Conservation (phyloP, 2,888 invertebrate species). For the Diarsia mendica region DNA sequence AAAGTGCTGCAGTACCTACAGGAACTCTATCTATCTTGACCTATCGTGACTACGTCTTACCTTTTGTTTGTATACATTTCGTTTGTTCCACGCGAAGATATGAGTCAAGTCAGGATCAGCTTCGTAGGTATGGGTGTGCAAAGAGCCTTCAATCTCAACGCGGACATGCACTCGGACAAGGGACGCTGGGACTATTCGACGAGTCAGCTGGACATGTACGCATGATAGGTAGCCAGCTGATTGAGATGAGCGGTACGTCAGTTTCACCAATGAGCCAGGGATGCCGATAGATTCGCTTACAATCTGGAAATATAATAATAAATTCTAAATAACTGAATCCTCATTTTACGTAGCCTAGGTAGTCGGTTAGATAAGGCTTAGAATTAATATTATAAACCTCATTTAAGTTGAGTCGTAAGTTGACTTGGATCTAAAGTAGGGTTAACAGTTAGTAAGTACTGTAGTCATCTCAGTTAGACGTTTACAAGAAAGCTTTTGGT, state of each 20-base stretch:
- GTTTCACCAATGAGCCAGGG: conserved; percentile 97
- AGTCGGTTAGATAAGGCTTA: background rate
- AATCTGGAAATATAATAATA: conserved; percentile 91
- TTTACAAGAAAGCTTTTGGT: background rate
- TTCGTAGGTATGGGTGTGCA: conserved; percentile 97
- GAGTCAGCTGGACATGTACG: conserved; percentile 96
- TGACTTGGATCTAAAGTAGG: background rate
- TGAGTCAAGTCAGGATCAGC: conserved; percentile 98
- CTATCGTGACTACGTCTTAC: conserved; percentile 73
- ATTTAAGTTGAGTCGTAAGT: background rate
- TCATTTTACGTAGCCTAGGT: background rate
- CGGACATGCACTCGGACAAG: conserved; percentile 97
- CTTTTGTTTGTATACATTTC: conserved; percentile 99
- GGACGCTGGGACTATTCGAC: conserved; percentile 94
- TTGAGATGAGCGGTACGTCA: conserved; percentile 98
- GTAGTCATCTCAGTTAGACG: background rate
- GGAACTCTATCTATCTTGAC: background rate
- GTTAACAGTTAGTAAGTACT: background rate
- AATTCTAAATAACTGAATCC: background rate
- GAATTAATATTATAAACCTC: background rate
- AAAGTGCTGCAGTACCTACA: background rate
- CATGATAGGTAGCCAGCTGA: conserved; percentile 98
- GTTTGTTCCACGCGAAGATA: conserved; percentile 99
- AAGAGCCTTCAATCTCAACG: conserved; percentile 97
- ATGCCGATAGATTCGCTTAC: conserved; percentile 98